These are phyloP conservation scores for Mola mola DNA, from an alignment of 2,113 vertebrate species.

Conservation along the genomic window DNA sequence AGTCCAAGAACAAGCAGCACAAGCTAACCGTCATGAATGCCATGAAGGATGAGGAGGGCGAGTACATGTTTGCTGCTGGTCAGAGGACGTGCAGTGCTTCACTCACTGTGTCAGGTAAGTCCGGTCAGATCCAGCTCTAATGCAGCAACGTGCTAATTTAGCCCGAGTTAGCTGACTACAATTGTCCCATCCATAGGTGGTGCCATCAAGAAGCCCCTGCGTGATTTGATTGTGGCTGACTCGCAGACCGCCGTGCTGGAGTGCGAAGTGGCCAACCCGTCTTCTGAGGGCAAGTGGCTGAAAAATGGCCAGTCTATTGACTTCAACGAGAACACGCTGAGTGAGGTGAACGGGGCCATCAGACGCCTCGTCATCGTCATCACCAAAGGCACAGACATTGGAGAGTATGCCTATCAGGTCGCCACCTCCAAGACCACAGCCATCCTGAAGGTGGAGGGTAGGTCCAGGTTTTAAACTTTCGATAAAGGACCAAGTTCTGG, in stretches of 20 bases:
- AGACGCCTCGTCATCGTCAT: conserved; percentile 87
- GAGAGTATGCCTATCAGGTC: conserved; percentile 94
- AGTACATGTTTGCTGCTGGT: conserved; percentile 93
- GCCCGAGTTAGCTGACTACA: background rate
- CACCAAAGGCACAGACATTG: conserved; percentile 88
- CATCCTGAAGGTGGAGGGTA: conserved; percentile 92
- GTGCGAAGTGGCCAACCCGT: conserved; percentile 93
- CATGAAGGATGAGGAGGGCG: conserved; percentile 97
- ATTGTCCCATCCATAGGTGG: conserved; percentile 82
- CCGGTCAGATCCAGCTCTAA: too few relatives aligned
- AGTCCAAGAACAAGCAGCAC: conserved; percentile 87
- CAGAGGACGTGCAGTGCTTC: conserved; percentile 91
- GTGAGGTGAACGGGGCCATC: conserved; percentile 84
- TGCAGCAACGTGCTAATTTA: background rate
- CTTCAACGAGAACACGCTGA: conserved; percentile 82
- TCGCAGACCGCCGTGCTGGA: conserved; percentile 91
- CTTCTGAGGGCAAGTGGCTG: conserved; percentile 90
- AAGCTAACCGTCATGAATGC: conserved; percentile 89
- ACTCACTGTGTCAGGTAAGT: conserved; percentile 91
- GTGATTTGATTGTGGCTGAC: conserved; percentile 91
- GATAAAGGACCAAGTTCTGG: too few relatives aligned
- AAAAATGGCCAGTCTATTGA: conserved; percentile 85
- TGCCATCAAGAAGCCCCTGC: conserved; percentile 92
- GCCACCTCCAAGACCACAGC: conserved; percentile 95
- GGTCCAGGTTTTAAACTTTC: background rate